These are phyloP conservation scores for Phytoseiulus persimilis DNA, from an alignment of 2,888 invertebrate genomes.

Conservation along the genomic window DNA sequence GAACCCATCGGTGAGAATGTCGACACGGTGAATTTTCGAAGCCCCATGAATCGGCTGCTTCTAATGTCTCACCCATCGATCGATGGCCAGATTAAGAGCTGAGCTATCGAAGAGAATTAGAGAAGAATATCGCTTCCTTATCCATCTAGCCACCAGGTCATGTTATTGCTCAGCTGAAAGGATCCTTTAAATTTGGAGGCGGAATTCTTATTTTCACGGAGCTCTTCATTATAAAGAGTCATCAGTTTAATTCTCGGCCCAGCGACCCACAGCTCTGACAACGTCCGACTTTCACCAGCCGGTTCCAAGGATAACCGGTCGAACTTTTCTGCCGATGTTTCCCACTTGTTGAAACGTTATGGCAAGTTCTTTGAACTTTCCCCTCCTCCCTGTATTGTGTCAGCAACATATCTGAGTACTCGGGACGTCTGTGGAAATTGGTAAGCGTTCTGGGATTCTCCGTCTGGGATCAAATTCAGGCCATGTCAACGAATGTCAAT, in stretches of 20 bases:
- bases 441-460: not conserved
- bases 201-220: not conserved
- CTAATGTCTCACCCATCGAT: not conserved
- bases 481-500: not conserved
- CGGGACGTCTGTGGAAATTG: not conserved
- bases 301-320: not conserved
- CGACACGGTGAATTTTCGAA: not conserved
- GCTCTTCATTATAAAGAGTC: not conserved
- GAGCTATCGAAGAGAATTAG: not conserved
- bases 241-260: too few relatives aligned
- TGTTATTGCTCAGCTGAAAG: not conserved
- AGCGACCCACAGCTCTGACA: too few relatives aligned
- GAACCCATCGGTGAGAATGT: not conserved
- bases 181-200: not conserved
- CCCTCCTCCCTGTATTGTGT: not conserved
- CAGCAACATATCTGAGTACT: not conserved
- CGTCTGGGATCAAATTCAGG: not conserved
- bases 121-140: not conserved
- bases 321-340: not conserved
- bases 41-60: not conserved
- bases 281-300: too few relatives aligned
- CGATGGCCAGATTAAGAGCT: not conserved
- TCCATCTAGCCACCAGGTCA: not conserved
- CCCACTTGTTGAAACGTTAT: not conserved
- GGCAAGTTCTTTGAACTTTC: not conserved